Evolutionary conservation across 2,113 vertebrate species (phyloP), one percentile per base, ranked within the genome.

Genomic region (Neoarius graeffei): DNA sequence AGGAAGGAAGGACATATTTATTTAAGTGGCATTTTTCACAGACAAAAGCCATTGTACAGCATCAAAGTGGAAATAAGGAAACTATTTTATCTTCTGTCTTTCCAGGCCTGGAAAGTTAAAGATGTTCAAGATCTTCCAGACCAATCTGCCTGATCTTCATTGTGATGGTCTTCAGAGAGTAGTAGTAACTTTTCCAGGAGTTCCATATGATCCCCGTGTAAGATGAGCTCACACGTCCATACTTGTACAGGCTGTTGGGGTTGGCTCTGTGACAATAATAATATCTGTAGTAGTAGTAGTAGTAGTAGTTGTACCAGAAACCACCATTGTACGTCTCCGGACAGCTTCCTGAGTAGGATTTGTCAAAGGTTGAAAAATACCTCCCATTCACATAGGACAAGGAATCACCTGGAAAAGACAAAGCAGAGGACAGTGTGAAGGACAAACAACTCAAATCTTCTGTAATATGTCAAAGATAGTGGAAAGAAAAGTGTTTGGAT

Each of bases 191-290:
- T 64, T 87, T 93, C 89, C 88, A 94, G 0, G 13, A 0, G 0
- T 3, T 0, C 93, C 91, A 94, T 15, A 15, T 15, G 20, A 92
- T 42, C 0, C 89, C 77, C 42, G 35, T 25, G 0, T 89, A n/a
- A n/a, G n/a, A n/a, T n/a, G n/a, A n/a, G 4, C 0, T 3, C 5
- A 30, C 52, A 30, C 84, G 11, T 11, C 91, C 90, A 71, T 91
- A 91, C 14, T 86, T 81, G 81, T 92, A 94, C 73, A 92, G 42
- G 71, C 89, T 95, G 0, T 95, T 96, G 89, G 95, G 95, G 83
- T 96, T 96, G n/a, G 93, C 90, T 0, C 62, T n/a, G 79, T 95
- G 94, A 86, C 96, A 96, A 94, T 0, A 0, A 42, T 4, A 42
- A 42, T 42, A 42, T 42, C 42, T 42, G 42, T 42, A 42, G 42